Evolutionary conservation across 1,140 invertebrate genomes (phyloP), one percentile per base, ranked within the genome.

Genomic region (Lepidostoma basale): DNA sequence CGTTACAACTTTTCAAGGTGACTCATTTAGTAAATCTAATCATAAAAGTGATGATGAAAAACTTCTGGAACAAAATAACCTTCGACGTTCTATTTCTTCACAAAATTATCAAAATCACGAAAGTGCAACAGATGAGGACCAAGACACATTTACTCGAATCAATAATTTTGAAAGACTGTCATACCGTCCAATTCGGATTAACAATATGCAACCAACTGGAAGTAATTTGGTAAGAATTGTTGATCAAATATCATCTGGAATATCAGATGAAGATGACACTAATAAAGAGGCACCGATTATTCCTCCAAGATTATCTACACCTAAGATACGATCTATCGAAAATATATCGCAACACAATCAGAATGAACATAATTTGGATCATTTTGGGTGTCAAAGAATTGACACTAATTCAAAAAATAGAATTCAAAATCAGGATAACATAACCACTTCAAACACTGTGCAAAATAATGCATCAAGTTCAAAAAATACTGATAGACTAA

Each of bases 11-110:
- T 54, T 18, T 54, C 47, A 52, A 26, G 12, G 44, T 25, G 44
- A 47, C 20, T 12, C 45, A 6, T 33, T 68, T 72, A 75, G 71
- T 67, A 1, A 12, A 6, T 77, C 77, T 40, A 81, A 78, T 74
- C 78, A 79, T 74, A 83, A 82, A 74, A 83, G 81, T 73, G 82
- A 83, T 58, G 82, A 83, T 72, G 81, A 83, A 77, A 83, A 83
- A 68, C 75, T 83, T 73, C 64, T 82, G 60, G 82, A 83, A 71
- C 77, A 77, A 68, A 76, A 77, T 68, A 42, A 18, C 45, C 42
- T 73, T 25, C 54, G 70, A 62, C 20, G 70, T 28, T 73, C 70
- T 3, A 28, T 80, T 33, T 82, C 81, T 39, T 76, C 82, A 64
- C 81, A 83, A 76, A 82, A 82, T 75, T 79, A 83, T 62, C 81